Base-by-base conservation (phyloP, 2,113 vertebrate genomes). In the Epinephelus fuscoguttatus region DNA sequence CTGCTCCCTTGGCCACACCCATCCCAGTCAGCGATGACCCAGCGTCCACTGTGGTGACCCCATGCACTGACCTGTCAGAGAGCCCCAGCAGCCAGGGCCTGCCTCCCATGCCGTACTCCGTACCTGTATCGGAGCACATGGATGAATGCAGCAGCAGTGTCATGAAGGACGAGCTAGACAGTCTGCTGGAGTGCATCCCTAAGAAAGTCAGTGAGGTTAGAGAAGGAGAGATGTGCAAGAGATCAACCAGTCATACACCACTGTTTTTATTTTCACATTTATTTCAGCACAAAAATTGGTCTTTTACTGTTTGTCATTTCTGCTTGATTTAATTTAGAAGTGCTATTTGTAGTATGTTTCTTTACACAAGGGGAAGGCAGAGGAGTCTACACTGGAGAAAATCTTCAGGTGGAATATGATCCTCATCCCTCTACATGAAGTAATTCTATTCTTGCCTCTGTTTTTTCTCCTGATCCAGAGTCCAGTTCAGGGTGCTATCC, bases 401-500 rank as follows among this genome's bases (percentile, higher is more conserved):
- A 37, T 37, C 33, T 37, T 37, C 1, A 37, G 33, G 33, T 37
- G 5, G 33, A 37, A 37, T 37, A 37, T 37, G 33, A 37, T 6
- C 33, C n/a, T 30, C 30, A 4, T 30, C 30, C 30, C 4, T 18
- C 6, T 19, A 12, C 15, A 25, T 64, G 3, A 49, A 23, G 3
- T 56, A 30, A 66, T 18, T 1, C n/a, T 21, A 66, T 18, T 1
- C n/a, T 21, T 17, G 3, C 12, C 50, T 53, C 25, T 60, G 1
- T 63, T 62, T 15, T 64, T 15, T 68, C 19, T 71, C 56, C n/a
- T 18, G 27, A 13, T 57, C 56, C 79, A 96, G 94, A 94, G 93
- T 93, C 94, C 98, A 75, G 97, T 97, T 76, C 97, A 98, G 89
- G 96, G 97, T 37, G 95, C 96, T 84, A 96, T 99, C 92, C 97